These are phyloP conservation scores for Neosilurus mollespiculum DNA, from an alignment of 2,797 vertebrate species.

Conservation along the genomic window DNA sequence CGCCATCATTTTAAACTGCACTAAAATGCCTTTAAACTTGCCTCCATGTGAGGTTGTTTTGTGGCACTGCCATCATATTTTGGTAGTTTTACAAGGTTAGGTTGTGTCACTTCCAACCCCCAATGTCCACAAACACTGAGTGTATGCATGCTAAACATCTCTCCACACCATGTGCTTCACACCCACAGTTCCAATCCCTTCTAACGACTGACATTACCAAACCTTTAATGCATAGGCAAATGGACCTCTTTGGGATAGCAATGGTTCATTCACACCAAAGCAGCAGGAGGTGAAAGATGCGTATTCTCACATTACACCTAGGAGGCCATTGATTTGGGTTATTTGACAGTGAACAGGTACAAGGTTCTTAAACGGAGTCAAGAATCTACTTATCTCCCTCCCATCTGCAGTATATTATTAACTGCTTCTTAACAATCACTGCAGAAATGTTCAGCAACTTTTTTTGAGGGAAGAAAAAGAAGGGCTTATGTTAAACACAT, in stretches of 20 bases:
- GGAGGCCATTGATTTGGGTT: neutral
- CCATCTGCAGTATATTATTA: neutral
- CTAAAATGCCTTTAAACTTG: too few species aligned
- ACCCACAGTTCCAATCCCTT: neutral
- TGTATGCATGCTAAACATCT: neutral
- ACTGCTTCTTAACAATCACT: neutral
- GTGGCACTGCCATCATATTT: too few species aligned
- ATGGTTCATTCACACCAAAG: slow-evolving; percentile 36
- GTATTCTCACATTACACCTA: slow-evolving; percentile 31
- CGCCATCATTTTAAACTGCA: too few species aligned
- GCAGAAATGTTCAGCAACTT: neutral
- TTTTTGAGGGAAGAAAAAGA: too few species aligned
- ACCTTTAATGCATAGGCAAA: slow-evolving; percentile 25
- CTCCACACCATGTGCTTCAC: slow-evolving; percentile 4
- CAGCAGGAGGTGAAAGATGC: neutral
- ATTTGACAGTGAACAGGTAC: neutral
- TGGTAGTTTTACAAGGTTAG: too few species aligned
- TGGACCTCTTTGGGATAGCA: slow-evolving; percentile 30
- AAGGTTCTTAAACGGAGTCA: neutral
- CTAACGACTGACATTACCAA: neutral
- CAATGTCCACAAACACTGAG: neutral
- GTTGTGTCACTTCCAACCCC: slow-evolving; percentile 1
- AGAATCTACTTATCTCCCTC: neutral
- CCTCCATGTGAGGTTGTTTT: too few species aligned
- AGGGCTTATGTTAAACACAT: neutral